Conservation (phyloP, 2,888 invertebrate species). For the Caenorhabditis sp. region DNA sequence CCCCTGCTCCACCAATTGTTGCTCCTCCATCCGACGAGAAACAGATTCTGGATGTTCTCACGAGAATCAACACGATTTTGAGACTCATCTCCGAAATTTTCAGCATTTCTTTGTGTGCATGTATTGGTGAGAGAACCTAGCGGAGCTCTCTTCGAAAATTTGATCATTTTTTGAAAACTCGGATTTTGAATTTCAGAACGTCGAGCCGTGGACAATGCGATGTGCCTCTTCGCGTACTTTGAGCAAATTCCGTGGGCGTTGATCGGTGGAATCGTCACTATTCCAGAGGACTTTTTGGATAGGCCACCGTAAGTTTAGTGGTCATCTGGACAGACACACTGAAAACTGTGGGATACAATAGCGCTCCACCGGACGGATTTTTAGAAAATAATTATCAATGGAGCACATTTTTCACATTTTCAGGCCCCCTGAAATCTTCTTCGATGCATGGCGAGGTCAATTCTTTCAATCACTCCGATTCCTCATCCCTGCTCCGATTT, state of each 20-base stretch:
- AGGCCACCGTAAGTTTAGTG: slow-evolving; percentile 17
- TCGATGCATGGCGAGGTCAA: slow-evolving; percentile 31
- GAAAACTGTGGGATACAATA: too few species aligned
- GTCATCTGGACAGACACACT: background rate
- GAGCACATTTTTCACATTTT: background rate
- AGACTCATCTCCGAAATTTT: slow-evolving; percentile 10
- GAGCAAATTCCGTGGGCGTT: slow-evolving; percentile 38
- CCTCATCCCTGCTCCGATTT: slow-evolving; percentile 39
- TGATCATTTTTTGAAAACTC: background rate
- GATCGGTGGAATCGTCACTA: slow-evolving; percentile 26
- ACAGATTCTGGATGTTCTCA: slow-evolving; percentile 27
- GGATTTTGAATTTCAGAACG: slow-evolving; percentile 27
- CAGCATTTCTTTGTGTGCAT: slow-evolving; percentile 23
- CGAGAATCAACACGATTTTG: slow-evolving; percentile 24
- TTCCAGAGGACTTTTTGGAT: background rate
- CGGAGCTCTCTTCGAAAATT: background rate
- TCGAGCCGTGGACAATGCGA: slow-evolving; percentile 24
- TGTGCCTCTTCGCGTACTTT: slow-evolving; percentile 45
- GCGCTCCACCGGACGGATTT: too few species aligned
- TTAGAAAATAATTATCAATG: too few species aligned
- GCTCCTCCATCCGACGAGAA: slow-evolving; percentile 12
- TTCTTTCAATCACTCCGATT: slow-evolving; percentile 37
- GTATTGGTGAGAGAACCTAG: slow-evolving; percentile 23
- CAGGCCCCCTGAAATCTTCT: slow-evolving; percentile 33
- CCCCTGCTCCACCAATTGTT: background rate